Evolutionary conservation across 37 sponge, comb jelly and placozoan species (phyloP), one percentile per base, ranked within the genome.

Genomic region (Bolinopsis microptera): DNA sequence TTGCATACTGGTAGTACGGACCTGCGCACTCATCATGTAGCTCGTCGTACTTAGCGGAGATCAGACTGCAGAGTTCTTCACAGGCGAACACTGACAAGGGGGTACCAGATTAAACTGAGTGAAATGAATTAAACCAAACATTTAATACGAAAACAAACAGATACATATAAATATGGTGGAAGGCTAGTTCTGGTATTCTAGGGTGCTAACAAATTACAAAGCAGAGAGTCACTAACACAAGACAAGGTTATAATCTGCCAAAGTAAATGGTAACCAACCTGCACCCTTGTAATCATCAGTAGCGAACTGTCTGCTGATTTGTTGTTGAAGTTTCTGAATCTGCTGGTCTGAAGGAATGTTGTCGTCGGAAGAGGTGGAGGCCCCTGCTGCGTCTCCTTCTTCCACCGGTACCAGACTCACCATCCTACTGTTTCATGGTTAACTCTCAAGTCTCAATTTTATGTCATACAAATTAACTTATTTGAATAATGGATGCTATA

Each of bases 1-100:
- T 86, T 5, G 90, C 90, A 25, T 86, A 86, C 61, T 86, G 90
- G 48, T 86, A 86, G 61, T 86, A 86, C 26, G 90, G 90, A 9
- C 24, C 30, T n/a, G 90, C 90, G 39, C 90, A 86, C 36, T 39
- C 90, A 30, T 41, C 90, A 86, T 86, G 90, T 21, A 86, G 61
- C 30, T 86, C 90, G 61, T 86, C 61, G 24, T 86, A 86, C 30
- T 86, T 86, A 40, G 90, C 41, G 0, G 90, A 38, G 23, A 27
- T 86, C 48, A 86, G 90, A 2, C 36, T n/a, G 30, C 90, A 86
- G 26, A 86, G 90, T 26, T 86, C 61, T 48, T 86, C 90, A 40
- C 90, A 86, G 0, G 35, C 28, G 61, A 25, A 39, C 2, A 86
- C 90, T 86, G 90, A 34, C 3, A 35, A 1, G 36, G 32, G 80